phyloP scores from a whole-genome alignment of 2,113 vertebrate genomes.

The Indicator maculatus region DNA sequence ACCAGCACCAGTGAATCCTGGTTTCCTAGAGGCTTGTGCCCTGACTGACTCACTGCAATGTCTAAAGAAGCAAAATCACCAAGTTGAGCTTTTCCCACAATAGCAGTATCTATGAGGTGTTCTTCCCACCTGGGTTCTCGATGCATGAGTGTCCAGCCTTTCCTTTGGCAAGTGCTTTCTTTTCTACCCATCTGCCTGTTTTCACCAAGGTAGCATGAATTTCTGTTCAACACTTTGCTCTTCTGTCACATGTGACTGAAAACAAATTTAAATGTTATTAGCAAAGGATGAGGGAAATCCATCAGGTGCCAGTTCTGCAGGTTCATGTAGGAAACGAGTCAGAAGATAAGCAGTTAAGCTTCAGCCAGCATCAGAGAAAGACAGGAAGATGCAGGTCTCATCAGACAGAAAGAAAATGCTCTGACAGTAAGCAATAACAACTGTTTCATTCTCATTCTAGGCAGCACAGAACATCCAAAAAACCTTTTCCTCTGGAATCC shows the following conservation, averaged over 20 bases:
- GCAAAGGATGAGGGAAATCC: background rate
- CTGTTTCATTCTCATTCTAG: background rate
- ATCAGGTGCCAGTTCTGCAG: background rate
- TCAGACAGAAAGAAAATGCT: background rate
- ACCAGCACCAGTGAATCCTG: too few species aligned
- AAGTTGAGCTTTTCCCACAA: too few species aligned
- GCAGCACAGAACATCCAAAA: background rate
- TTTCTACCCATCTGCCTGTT: background rate
- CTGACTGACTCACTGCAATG: too few species aligned
- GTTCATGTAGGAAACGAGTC: background rate
- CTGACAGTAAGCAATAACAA: background rate
- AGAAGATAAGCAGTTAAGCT: background rate
- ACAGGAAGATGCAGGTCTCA: background rate
- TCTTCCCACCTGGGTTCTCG: too few species aligned
- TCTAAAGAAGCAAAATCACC: too few species aligned
- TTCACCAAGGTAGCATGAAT: background rate
- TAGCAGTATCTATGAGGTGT: too few species aligned
- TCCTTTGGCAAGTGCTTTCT: too few species aligned
- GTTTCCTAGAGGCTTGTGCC: too few species aligned
- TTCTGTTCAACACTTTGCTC: background rate
- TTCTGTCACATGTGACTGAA: background rate
- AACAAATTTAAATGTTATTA: constrained; percentile 11
- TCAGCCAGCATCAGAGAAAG: background rate
- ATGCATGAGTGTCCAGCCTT: too few species aligned
- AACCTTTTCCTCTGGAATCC: background rate